Evolutionary conservation across 2,797 vertebrate genomes (phyloP), one percentile per base, ranked within the genome.

Genomic region (Sternarchorhynchus goeldii): DNA sequence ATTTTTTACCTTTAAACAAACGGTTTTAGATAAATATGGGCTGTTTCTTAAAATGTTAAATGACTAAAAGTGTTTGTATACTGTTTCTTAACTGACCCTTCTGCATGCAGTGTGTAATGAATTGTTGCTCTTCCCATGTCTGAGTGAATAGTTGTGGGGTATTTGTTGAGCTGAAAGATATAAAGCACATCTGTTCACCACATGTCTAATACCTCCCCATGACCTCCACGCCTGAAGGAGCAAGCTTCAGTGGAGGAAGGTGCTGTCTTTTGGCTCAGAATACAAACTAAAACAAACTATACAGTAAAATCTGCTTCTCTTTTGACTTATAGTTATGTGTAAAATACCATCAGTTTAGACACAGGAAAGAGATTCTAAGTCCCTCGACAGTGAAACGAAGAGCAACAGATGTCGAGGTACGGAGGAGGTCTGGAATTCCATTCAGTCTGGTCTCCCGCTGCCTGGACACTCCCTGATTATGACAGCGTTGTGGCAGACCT

Each of bases 231-330:
- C 18, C n/a, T 39, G 21, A 7, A 17, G 65, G 39, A 0, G 4
- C 12, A 29, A 7, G 17, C 14, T 50, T 50, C 45, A 2, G 2
- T 14, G 10, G 14, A 41, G 10, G 41, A 7, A 4, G 39, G 39
- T 2, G 4, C 39, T 1, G 3, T 5, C 20, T 29, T 66, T 16
- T 12, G 45, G 45, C 45, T 50, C 45, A 14, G 45, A 7, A 7
- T 64, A 66, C 64, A 62, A 58, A 74, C 39, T 62, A 59, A 58
- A 68, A 53, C 36, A 17, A 56, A 60, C 84, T 64, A 74, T 84
- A 88, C 82, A 56, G 80, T 79, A 65, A 83, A 50, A 70, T 66
- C 69, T 2, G 53, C 78, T 91, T 90, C 87, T 91, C 89, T 93
- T 94, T 93, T 88, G 91, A 18, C 20, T 68, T 14, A 55, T 32